Base-by-base conservation (phyloP, 35 echinoderm and acorn worm genomes). In the Stichopus chloronotus region DNA sequence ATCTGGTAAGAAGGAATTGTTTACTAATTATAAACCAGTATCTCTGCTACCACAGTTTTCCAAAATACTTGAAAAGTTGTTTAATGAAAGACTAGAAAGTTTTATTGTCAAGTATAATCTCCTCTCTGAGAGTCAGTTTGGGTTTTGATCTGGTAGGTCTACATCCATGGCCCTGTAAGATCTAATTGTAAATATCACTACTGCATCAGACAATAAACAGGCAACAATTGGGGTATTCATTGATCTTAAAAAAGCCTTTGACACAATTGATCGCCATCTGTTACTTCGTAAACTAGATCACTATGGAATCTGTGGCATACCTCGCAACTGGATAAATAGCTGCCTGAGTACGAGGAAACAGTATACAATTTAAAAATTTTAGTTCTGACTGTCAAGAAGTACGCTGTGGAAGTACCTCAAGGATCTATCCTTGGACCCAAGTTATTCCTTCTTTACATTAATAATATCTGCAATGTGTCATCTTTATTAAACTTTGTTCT, bases 381-480 rank as follows among this genome's bases (percentile, higher is more conserved):
- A 81, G 43, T n/a, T 92, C 90, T 20, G 55, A 58, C 13, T 25
- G 10, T 5, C 8, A 21, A 59, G 19, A 59, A 59, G 53, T 92
- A 17, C 8, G 13, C n/a, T 80, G 55, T 81, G 56, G 90, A n/a
- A 57, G 90, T 92, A 56, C 90, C 76, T 16, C 90, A 82, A 43
- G 90, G 90, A 5, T 92, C 90, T 60, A 92, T 92, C 17, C 76
- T 92, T 59, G 76, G 78, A 79, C 90, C 90, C 57, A 92, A 61
- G 24, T 63, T 92, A 25, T 92, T 92, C 82, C 57, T 92, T 9
- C 10, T 81, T 8, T 92, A 81, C 53, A 58, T 82, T 10, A 92
- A 92, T 92, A 57, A 92, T 63, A 92, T 92, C 10, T 79, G 78
- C 53, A 92, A 58, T 57, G 74, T 63, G 56, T 81, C 90, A 60